Base-by-base conservation (phyloP, 2,888 invertebrate species). In the Helleia helle region DNA sequence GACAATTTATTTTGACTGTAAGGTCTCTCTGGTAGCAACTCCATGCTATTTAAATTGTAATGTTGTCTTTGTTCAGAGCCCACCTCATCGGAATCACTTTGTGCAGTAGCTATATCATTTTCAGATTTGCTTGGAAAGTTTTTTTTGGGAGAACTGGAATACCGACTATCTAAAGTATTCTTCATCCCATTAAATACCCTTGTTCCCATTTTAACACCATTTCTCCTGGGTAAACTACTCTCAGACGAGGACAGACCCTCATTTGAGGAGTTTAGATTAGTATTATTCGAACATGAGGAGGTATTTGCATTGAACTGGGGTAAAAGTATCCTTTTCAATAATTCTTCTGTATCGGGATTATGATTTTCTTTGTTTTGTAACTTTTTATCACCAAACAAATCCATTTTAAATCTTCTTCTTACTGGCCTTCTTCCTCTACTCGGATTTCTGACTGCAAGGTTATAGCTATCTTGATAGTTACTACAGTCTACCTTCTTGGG, bases 201-300 rank as follows among this genome's bases (percentile, higher is more conserved):
- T 5, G 90, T 91, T 6, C 91, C 92, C 91, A 91, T 91, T 76
- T 91, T 91, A 2, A 91, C 91, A 2, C 91, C 90, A 53, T 88
- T 83, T 46, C 90, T 80, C 52, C 90, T 76, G 22, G 86, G 85
- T 46, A 86, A 70, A 51, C 84, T 85, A 46, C 81, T 83, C 60
- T 85, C 85, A 42, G 85, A 80, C 11, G 86, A 86, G 26, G 86
- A 85, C 13, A 85, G 55, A 2, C 77, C 75, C 51, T 86, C 86
- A 59, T 74, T 83, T 2, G 81, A 79, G 7, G 74, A 76, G 49
- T 73, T 79, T 9, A 71, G 75, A 43, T 62, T 66, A 39, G 62
- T 65, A 18, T 52, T 56, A 43, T 62, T 66, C 40, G 53, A 47
- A 46, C 51, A 59, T 14, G 61, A 56, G 22, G 55, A 50, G 48